phyloP scores from a whole-genome alignment of 1,140 invertebrate species.

The Cherax destructor region DNA sequence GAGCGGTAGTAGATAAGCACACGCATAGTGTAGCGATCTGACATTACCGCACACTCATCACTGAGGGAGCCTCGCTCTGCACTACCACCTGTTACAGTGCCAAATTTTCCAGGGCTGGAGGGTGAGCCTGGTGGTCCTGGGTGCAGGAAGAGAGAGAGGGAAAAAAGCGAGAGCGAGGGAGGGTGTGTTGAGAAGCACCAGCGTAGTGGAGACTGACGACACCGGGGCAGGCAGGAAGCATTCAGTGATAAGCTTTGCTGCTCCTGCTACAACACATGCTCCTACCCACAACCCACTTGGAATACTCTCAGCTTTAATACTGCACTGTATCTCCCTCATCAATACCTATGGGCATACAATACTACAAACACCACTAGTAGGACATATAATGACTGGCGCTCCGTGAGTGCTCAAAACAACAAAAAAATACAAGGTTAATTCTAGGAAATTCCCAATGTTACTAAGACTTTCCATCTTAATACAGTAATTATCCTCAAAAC shows the following conservation, averaged over 20 bases:
- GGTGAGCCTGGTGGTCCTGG: constrained; percentile 8
- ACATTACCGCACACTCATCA: not conserved
- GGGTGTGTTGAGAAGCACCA: not conserved
- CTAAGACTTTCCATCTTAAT: too few relatives aligned
- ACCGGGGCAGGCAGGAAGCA: not conserved
- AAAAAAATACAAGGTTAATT: too few relatives aligned
- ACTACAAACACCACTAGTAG: not conserved
- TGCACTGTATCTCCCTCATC: not conserved
- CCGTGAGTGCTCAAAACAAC: too few relatives aligned
- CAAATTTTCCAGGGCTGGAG: constrained; percentile 4
- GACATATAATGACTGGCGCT: too few relatives aligned
- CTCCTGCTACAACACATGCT: not conserved
- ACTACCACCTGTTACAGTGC: constrained; percentile 15
- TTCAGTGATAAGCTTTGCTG: not conserved
- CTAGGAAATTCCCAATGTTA: too few relatives aligned
- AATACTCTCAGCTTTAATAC: not conserved
- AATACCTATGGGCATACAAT: not conserved
- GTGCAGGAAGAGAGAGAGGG: not conserved
- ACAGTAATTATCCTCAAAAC: too few relatives aligned
- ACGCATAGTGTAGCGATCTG: not conserved
- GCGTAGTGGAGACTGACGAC: not conserved
- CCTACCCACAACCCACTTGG: not conserved
- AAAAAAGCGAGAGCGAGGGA: not conserved
- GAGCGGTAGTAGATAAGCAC: not conserved
- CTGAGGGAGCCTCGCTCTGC: not conserved